Evolutionary conservation across 1,140 invertebrate genomes (phyloP), one percentile per base, ranked within the genome.

Genomic region (Euglossa dilemma): DNA sequence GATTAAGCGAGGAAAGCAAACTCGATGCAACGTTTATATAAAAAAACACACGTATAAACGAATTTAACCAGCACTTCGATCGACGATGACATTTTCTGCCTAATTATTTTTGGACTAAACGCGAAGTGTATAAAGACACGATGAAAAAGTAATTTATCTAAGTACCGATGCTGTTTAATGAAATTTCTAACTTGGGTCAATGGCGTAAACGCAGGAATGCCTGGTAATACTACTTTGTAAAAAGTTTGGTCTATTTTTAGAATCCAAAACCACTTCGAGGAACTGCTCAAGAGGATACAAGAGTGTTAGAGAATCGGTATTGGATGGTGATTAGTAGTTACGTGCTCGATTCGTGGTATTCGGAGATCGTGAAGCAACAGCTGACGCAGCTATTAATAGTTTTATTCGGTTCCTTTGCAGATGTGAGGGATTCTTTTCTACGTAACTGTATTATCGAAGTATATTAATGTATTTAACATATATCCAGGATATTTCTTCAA

Each of bases 341-440:
- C 6, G 6, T 28, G 36, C 20, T 66, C 36, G 36, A 45, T n/a
- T 45, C 6, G 7, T 11, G 23, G 6, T 66, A 66, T 66, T 66
- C 43, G 23, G n/a, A 45, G 18, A 57, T 59, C 3, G 36, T 11
- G n/a, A 54, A 20, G 36, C 36, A 25, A 57, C 54, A 74, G 43
- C 72, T 74, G 72, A 74, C 72, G 72, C 69, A 12, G 25, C 72
- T 56, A 45, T 47, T 74, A 23, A 45, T 9, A 43, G 9, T 59
- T 74, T 59, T 57, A 20, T 74, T 45, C 18, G 36, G 0, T 66
- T 23, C 23, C 28, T 61, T 45, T 45, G 43, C 12, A 6, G 6
- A n/a, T 45, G 4, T 20, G 11, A 14, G 12, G 11, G 36, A 66
- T 66, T 14, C 5, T 43, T 45, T 45, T 0, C 20, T 23, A 11